Base-by-base conservation (phyloP, 2,113 vertebrate species). In the Accipiter cooperii region DNA sequence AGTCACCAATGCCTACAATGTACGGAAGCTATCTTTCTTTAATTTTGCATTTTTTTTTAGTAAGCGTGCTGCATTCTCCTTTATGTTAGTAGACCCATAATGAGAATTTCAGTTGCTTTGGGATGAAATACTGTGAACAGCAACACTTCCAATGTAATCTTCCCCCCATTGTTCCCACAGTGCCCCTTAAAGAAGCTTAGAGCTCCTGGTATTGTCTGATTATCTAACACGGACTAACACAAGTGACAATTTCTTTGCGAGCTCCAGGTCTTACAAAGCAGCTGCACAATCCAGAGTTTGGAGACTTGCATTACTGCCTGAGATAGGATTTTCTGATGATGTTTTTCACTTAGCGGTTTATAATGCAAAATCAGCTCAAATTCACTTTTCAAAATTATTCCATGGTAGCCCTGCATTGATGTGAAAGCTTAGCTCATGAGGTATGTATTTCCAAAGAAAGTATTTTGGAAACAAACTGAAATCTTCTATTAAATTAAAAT, bases 271-370 rank as follows among this genome's bases (percentile, higher is more conserved):
- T 38, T 63, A 3, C 7, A 22, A 63, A 57, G 42, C 33, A 55
- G 4, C 4, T 46, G 68, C 63, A 17, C 31, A 47, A 3, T 33
- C 22, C 51, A 29, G 34, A 31, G 19, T 47, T 34, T 34, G 71
- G 89, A 38, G 22, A 19, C 6, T 73, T 3, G 0, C 0, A 0
- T 18, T 61, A 2, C 33, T 77, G 61, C 63, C 49, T 28, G 57
- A 69, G 38, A 2, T 16, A 8, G 51, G 51, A 52, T 52, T 52
- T 52, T 52, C 51, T 52, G 51, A 52, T 26, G 51, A 52, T 3
- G 25, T 52, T 26, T 52, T 26, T 52, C 51, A 52, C 14, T 15
- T 52, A 51, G 51, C 4, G 8, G 24, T 71, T 66, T 84, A 2
- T n/a, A 49, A 6, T 28, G 17, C 19, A 15, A 58, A 19, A 46